Conservation (phyloP, 2,797 vertebrate species). For the Arnoldichthys spilopterus region DNA sequence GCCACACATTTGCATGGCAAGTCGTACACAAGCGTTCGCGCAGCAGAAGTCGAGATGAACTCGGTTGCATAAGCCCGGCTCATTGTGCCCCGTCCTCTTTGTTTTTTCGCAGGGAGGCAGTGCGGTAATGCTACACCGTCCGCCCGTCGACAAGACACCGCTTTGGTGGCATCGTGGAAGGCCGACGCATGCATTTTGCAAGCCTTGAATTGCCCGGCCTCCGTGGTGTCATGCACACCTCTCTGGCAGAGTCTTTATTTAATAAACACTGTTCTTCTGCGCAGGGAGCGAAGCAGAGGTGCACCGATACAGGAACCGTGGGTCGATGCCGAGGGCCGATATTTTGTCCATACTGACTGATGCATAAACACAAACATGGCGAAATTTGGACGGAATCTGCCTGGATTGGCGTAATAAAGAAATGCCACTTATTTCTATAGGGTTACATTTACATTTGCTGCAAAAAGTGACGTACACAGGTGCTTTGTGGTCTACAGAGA, state of each 20-base stretch:
- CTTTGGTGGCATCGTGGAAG: neutral
- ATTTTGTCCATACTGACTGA: too few relatives aligned
- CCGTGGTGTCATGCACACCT: slow-evolving; percentile 8
- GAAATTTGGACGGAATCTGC: too few relatives aligned
- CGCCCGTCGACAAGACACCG: slow-evolving; percentile 40
- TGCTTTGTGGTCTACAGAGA: too few relatives aligned
- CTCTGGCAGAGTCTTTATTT: slow-evolving; percentile 4
- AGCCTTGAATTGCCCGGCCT: neutral
- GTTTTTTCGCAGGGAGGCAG: slow-evolving; percentile 19
- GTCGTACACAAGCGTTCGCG: neutral
- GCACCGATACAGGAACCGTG: too few relatives aligned
- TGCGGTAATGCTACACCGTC: slow-evolving; percentile 33
- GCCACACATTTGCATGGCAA: neutral
- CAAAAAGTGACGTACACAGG: too few relatives aligned
- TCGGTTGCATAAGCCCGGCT: slow-evolving; percentile 34
- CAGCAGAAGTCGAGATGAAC: slow-evolving; percentile 4
- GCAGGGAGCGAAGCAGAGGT: neutral
- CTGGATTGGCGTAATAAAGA: too few relatives aligned
- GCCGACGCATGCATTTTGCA: slow-evolving; percentile 29
- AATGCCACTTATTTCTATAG: too few relatives aligned
- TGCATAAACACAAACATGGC: too few relatives aligned
- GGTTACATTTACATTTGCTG: too few relatives aligned
- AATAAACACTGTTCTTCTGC: slow-evolving; percentile 31
- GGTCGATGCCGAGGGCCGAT: too few relatives aligned
- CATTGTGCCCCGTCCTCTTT: neutral